These are phyloP conservation scores for Ochlodes sylvanus DNA, from an alignment of 2,888 invertebrate genomes.

Conservation along the genomic window DNA sequence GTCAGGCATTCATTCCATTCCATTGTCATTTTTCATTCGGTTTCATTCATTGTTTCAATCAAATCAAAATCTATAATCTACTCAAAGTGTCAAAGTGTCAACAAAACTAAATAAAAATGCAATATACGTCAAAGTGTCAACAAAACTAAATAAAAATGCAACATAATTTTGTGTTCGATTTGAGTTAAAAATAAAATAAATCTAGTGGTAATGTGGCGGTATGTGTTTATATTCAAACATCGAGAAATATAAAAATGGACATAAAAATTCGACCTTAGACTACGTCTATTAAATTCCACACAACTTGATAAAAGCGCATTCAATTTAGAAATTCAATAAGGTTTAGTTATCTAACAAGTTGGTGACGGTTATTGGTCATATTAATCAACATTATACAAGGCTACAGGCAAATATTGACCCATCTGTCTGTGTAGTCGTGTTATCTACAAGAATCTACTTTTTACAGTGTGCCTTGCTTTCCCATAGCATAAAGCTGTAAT, in stretches of 20 bases:
- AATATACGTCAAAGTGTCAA: not conserved
- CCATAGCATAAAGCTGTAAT: not conserved
- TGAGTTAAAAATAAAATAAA: not conserved
- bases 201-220: no score
- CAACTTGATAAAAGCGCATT: not conserved
- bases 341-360: constrained; percentile 25
- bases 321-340: not conserved
- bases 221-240: no score
- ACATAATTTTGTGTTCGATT: not conserved
- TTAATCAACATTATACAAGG: constrained; percentile 25
- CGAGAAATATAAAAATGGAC: not conserved
- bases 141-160: not conserved
- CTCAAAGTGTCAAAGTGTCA: no score
- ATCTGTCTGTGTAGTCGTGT: not conserved
- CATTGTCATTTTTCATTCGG: no score
- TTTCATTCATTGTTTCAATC: no score
- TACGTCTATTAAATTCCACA: no score
- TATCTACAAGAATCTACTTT: constrained; percentile 17
- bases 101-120: not conserved
- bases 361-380: constrained; percentile 7
- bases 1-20: no score
- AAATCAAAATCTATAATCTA: no score
- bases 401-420: constrained; percentile 21
- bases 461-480: not conserved
- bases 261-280: not conserved